Conservation (phyloP, 2,113 vertebrate genomes). For the Hyperopisus bebe region DNA sequence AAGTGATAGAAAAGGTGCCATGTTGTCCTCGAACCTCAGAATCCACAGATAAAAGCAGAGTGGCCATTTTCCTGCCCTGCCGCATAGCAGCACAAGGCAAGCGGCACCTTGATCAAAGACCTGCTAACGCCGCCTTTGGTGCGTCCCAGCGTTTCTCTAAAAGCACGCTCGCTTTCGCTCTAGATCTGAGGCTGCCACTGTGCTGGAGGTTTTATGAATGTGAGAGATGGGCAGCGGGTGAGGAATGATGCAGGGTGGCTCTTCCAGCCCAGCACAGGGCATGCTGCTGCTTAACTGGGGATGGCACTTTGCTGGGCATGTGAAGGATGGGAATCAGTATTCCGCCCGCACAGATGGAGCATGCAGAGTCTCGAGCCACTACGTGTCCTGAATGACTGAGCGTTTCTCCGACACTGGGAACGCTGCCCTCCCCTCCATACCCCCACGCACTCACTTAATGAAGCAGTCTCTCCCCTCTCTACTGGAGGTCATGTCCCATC, state of each 20-base stretch:
- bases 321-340: conserved; percentile 56
- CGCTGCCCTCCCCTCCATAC: not conserved
- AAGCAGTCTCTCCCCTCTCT: conserved; percentile 83
- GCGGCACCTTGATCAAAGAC: not conserved
- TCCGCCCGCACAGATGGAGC: conserved; percentile 58
- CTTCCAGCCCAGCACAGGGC: conserved; percentile 30
- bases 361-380: conserved; percentile 46
- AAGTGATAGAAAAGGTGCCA: not conserved
- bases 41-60: not conserved
- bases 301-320: conserved; percentile 46
- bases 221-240: not conserved
- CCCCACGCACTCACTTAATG: conserved; percentile 68
- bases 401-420: not conserved
- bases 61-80: not conserved
- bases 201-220: not conserved
- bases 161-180: not conserved
- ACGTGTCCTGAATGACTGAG: conserved; percentile 44
- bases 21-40: not conserved
- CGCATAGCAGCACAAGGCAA: not conserved
- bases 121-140: not conserved
- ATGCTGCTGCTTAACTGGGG: conserved; percentile 32
- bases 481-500: conserved; percentile 81
- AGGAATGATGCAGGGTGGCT: conserved; percentile 7
- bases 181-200: not conserved
- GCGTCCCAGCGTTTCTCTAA: not conserved